Base-by-base conservation (phyloP, 2,888 invertebrate genomes). In the Drosophila macrospina region DNA sequence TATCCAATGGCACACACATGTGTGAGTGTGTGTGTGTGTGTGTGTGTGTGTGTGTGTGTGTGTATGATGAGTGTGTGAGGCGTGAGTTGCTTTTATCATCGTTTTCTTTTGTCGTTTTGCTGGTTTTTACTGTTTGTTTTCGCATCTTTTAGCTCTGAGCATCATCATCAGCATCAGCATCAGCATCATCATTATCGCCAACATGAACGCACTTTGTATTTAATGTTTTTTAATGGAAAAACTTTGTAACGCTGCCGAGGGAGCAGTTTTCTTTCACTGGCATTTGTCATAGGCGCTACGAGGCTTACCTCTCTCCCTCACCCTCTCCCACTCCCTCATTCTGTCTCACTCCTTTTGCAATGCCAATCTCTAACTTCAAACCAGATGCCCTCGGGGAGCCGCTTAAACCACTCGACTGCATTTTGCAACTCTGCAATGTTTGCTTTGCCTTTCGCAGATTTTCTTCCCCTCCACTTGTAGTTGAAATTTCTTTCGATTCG, bases 181-280 rank as follows among this genome's bases (percentile, higher is more conserved):
- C 56, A 68, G 56, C 47, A 59, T 47, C 42, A 32, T 45, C 44
- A 66, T 47, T 54, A 52, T 39, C 65, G 55, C n/a, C 68, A 68
- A 50, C 73, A 70, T 68, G 62, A 74, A 77, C 80, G 76, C 79
- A 79, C 76, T 79, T 79, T 79, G 76, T 79, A 79, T 76, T 79
- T 79, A 79, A 79, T 79, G 77, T 79, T 74, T 80, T 78, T 74
- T 80, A 80, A 80, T 80, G 78, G 80, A 80, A 80, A 80, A 80
- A 80, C 80, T 80, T 78, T 80, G 80, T 80, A 74, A 77, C 67
- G 65, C 80, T 67, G 61, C 71, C 50, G 70, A 44, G 62, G 60
- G 48, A 73, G 60, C 69, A 68, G 73, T 79, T 79, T 76, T 74
- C 74, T 57, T 72, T 60, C 47, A 24, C 61, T 41, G 61, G 65